Evolutionary conservation across 2,888 invertebrate species (phyloP).

Genomic region (Adineta ricciae): DNA sequence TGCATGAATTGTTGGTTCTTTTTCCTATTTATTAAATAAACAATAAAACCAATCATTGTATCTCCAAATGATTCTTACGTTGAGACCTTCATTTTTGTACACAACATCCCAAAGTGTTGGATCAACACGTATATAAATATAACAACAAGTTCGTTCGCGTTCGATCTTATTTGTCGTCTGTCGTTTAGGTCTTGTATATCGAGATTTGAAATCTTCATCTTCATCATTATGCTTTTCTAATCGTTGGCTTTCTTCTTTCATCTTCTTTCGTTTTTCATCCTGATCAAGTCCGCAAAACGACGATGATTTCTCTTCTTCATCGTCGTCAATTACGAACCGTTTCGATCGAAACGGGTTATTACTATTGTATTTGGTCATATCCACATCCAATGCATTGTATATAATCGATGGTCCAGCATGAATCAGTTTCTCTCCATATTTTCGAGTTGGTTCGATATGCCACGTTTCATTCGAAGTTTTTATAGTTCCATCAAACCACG

Average conservation of each 20-base stretch:
- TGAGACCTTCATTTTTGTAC: conserved; percentile 30
- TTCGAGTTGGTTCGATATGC: conserved; percentile 28
- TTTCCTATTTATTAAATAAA: neutral
- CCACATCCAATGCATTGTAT: conserved; percentile 28
- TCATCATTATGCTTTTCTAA: conserved; percentile 10
- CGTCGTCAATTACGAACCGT: neutral
- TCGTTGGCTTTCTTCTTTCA: conserved; percentile 26
- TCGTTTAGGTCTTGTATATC: conserved; percentile 14
- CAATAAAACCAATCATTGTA: neutral
- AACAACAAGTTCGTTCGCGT: conserved; percentile 24
- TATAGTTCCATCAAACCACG: conserved; percentile 29
- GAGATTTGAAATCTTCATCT: neutral
- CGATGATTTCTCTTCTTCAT: neutral
- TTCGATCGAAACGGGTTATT: conserved; percentile 2
- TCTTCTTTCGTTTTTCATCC: conserved; percentile 12
- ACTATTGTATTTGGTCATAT: neutral
- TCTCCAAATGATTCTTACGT: neutral
- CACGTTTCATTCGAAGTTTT: neutral
- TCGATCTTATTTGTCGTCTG: neutral
- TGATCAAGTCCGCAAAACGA: conserved; percentile 22
- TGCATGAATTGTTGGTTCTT: neutral
- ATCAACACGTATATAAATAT: conserved; percentile 30
- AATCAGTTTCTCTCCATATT: neutral
- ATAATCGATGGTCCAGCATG: conserved; percentile 24
- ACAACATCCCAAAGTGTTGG: conserved; percentile 27